Conservation (phyloP, 2,113 vertebrate genomes). For the Tangachromis dhanisi region DNA sequence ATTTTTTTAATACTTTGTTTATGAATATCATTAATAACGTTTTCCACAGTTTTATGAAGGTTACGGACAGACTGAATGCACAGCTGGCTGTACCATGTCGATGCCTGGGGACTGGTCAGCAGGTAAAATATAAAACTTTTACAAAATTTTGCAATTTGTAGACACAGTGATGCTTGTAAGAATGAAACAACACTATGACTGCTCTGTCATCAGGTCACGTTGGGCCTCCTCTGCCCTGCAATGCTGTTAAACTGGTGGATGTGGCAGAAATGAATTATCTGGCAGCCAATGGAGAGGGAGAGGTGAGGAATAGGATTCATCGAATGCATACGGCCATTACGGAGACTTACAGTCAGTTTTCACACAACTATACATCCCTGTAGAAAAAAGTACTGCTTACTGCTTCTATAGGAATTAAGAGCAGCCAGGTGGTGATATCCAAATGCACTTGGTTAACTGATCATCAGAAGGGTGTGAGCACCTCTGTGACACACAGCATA, state of each 20-base stretch:
- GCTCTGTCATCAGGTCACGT: constrained; percentile 81
- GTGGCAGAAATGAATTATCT: constrained; percentile 95
- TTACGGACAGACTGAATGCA: constrained; percentile 97
- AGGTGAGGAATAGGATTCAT: constrained; percentile 72
- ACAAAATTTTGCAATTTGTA: not conserved
- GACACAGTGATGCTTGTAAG: not conserved
- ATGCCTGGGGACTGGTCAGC: constrained; percentile 93
- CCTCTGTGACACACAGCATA: not conserved
- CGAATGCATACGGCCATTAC: not conserved
- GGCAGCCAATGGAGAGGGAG: constrained; percentile 82
- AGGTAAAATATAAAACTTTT: constrained; percentile 65
- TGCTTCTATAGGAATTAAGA: not conserved
- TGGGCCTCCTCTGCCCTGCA: constrained; percentile 91
- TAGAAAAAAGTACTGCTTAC: not conserved
- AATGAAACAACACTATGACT: not conserved
- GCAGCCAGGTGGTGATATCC: not conserved
- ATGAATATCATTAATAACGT: not conserved
- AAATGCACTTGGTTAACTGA: not conserved
- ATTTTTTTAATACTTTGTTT: not conserved
- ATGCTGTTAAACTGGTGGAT: constrained; percentile 83
- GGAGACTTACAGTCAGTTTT: not conserved
- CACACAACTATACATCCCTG: not conserved
- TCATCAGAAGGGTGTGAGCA: not conserved
- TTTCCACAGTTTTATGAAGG: constrained; percentile 92
- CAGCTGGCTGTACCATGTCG: constrained; percentile 85